phyloP scores from a whole-genome alignment of 2,888 invertebrate species.

The Capitulum mitella region DNA sequence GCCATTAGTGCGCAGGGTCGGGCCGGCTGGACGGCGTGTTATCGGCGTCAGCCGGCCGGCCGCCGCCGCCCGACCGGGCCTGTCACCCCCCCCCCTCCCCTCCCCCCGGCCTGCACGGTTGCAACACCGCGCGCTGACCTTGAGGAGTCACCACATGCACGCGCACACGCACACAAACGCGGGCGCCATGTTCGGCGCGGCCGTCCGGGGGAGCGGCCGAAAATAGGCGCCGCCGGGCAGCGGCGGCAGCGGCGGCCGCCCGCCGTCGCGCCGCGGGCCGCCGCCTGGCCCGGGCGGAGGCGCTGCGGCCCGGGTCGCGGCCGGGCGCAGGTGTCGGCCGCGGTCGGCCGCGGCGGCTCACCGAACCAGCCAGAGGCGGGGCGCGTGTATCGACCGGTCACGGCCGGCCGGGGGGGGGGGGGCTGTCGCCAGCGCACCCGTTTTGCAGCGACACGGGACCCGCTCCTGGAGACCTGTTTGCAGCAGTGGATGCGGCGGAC shows the following conservation, averaged over 20 bases:
- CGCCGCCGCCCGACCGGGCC: neutral
- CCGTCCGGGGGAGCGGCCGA: neutral
- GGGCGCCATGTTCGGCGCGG: slow-evolving; percentile 11
- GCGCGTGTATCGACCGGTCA: too few species aligned
- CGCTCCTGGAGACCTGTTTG: neutral
- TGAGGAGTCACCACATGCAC: neutral
- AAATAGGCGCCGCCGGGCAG: neutral
- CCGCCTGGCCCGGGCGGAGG: neutral
- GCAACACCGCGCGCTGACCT: slow-evolving; percentile 20
- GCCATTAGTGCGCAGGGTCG: too few species aligned
- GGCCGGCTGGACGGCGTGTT: neutral
- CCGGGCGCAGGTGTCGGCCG: neutral
- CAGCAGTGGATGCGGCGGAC: neutral
- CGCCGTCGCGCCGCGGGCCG: neutral
- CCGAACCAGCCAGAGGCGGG: too few species aligned
- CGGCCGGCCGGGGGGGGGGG: neutral
- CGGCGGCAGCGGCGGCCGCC: too few species aligned
- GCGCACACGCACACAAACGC: slow-evolving; percentile 6
- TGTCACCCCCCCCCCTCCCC: neutral
- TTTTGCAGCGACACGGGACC: neutral
- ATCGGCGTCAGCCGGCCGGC: neutral
- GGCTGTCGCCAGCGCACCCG: neutral
- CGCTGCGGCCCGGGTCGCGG: neutral
- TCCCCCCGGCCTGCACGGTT: neutral
- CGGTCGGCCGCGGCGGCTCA: too few species aligned